Evolutionary conservation across 2,888 invertebrate genomes (phyloP).

Genomic region (Cerastoderma edule): DNA sequence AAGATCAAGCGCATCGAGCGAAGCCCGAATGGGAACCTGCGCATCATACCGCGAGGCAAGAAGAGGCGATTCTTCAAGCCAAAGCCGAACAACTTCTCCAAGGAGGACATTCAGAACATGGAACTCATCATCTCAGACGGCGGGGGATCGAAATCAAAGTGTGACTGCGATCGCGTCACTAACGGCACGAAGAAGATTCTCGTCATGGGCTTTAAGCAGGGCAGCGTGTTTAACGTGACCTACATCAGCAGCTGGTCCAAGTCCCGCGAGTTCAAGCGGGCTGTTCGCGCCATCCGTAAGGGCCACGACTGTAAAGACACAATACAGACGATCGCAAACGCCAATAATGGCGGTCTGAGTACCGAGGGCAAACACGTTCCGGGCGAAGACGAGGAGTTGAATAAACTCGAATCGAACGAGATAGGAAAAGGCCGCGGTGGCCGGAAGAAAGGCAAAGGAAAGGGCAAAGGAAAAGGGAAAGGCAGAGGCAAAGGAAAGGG

Average conservation of each 20-base stretch:
- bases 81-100: constrained; percentile 30
- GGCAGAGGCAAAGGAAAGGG: too few relatives aligned
- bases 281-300: constrained; percentile 47
- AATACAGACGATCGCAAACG: constrained; percentile 47
- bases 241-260: constrained; percentile 48
- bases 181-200: constrained; percentile 29
- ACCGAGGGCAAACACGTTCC: constrained; percentile 40
- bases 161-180: constrained; percentile 45
- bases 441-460: constrained; percentile 27
- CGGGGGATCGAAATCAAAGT: too few relatives aligned
- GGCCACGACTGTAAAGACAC: constrained; percentile 51
- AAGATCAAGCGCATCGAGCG: constrained; percentile 41
- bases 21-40: constrained; percentile 38
- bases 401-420: constrained; percentile 15
- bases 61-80: constrained; percentile 36
- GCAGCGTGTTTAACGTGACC: constrained; percentile 38
- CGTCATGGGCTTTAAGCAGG: constrained; percentile 47
- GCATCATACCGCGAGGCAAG: constrained; percentile 35
- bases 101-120: constrained; percentile 38
- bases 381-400: constrained; percentile 18
- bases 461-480: constrained; percentile 28
- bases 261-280: constrained; percentile 46
- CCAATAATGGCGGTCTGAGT: constrained; percentile 48
- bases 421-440: constrained; percentile 24
- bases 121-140: constrained; percentile 46